A percentile compares a stretch with the other conserved stretches of the same genome.
Conservation (phyloP, 2,888 invertebrate genomes). For the Catocala sponsa region DNA sequence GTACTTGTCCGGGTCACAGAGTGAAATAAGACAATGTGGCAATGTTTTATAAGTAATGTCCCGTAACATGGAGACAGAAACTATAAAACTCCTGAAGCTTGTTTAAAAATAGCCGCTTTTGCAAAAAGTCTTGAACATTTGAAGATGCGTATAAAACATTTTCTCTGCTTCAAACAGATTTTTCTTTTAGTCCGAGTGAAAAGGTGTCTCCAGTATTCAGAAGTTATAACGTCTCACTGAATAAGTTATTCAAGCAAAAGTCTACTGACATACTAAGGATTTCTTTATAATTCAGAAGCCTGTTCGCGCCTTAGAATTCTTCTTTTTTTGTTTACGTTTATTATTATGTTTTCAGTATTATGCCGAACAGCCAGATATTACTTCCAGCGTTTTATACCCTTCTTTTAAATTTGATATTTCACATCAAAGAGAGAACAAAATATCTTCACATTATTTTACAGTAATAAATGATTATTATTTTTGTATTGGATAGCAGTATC, state of each 20-base stretch:
- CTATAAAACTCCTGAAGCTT: neutral
- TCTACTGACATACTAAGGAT: neutral
- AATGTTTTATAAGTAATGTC: constrained; percentile 40
- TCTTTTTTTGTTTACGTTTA: too few species aligned
- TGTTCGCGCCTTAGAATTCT: neutral
- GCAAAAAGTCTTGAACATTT: neutral
- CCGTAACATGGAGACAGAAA: constrained; percentile 21
- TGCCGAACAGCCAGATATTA: too few species aligned
- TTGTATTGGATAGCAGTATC: neutral
- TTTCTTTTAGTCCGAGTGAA: constrained; percentile 6
- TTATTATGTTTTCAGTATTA: too few species aligned
- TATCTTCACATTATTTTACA: too few species aligned
- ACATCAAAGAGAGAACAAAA: too few species aligned
- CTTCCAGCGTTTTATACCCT: too few species aligned
- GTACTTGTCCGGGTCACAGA: neutral
- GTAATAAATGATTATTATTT: too few species aligned
- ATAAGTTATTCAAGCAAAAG: constrained; percentile 10
- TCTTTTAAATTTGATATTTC: too few species aligned
- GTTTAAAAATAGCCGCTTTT: too few species aligned
- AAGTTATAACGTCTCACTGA: constrained; percentile 5
- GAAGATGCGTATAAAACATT: neutral
- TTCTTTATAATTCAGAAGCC: constrained; percentile 1
- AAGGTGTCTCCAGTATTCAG: constrained; percentile 1
- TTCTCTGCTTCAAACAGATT: constrained; percentile 1
- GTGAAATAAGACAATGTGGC: constrained; percentile 21